Percentiles rank a stretch among this genome's conserved stretches.
Evolutionary conservation across 2,888 invertebrate species (phyloP).

Genomic region (Ceriagrion tenellum): DNA sequence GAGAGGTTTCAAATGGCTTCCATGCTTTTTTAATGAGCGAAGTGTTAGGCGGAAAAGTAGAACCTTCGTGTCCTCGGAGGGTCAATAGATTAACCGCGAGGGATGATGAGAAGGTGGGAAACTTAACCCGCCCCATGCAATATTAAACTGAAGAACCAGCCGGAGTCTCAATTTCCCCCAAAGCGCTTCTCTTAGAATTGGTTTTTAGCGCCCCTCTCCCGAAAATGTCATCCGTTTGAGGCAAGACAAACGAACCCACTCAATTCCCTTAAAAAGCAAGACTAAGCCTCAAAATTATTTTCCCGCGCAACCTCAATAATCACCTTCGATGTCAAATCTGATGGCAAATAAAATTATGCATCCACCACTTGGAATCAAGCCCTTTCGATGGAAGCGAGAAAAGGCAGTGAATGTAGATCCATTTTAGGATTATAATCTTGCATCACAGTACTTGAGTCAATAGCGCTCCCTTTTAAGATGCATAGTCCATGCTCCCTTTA

Average conservation of each 20-base stretch:
- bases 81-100: slow-evolving; percentile 7
- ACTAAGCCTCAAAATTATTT: not conserved
- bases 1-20: not conserved
- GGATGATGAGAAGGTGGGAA: not conserved
- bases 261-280: not conserved
- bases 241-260: not conserved
- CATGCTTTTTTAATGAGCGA: not conserved
- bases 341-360: not conserved
- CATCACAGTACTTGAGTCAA: no score
- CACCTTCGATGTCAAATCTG: not conserved
- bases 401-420: no score
- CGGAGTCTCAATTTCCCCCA: not conserved
- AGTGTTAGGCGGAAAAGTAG: not conserved
- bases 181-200: not conserved
- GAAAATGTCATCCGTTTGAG: not conserved
- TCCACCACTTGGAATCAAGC: no score
- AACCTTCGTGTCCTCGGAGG: not conserved
- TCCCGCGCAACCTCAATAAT: not conserved
- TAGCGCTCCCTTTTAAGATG: no score
- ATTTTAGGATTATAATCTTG: no score
- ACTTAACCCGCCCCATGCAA: not conserved
- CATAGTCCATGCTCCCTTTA: no score
- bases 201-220: not conserved
- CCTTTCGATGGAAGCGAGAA: no score
- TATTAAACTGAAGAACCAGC: not conserved